A percentile compares a stretch with the other conserved stretches of the same genome.
Conservation (phyloP, 2,888 invertebrate genomes). For the Pyrocoelia pectoralis region DNA sequence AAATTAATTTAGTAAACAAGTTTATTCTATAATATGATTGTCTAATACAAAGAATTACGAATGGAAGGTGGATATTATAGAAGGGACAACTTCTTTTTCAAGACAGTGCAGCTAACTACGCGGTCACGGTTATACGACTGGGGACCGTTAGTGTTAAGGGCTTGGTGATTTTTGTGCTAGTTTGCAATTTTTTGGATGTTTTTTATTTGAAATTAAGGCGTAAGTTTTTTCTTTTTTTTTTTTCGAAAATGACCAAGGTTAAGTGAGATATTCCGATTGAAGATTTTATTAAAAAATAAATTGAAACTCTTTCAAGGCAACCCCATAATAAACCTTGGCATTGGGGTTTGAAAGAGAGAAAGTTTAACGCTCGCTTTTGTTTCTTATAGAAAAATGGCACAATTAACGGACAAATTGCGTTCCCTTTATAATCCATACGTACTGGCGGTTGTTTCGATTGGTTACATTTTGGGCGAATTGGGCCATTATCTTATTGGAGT, state of each 20-base stretch:
- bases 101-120: slow-evolving; percentile 27
- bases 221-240: not conserved
- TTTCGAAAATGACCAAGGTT: not conserved
- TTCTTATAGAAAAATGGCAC: slow-evolving; percentile 9
- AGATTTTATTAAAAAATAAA: not conserved
- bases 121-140: slow-evolving; percentile 21
- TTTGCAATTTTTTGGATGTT: slow-evolving; percentile 4
- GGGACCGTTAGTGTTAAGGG: slow-evolving; percentile 18
- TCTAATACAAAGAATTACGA: slow-evolving; percentile 13
- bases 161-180: not conserved
- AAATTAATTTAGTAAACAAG: slow-evolving; percentile 10
- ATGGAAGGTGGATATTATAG: slow-evolving; percentile 33
- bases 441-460: slow-evolving; percentile 79
- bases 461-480: slow-evolving; percentile 86
- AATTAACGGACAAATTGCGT: slow-evolving; percentile 64
- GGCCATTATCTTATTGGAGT: slow-evolving; percentile 91
- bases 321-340: not conserved
- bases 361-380: not conserved
- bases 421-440: slow-evolving; percentile 82
- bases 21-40: slow-evolving; percentile 10
- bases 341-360: slow-evolving; percentile 1
- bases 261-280: not conserved
- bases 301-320: not conserved
- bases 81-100: slow-evolving; percentile 27
- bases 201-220: not conserved